A percentile compares a stretch with the other conserved stretches of the same genome.
Evolutionary conservation across 2,888 invertebrate species (phyloP).

Genomic region (Carterocephalus palaemon): DNA sequence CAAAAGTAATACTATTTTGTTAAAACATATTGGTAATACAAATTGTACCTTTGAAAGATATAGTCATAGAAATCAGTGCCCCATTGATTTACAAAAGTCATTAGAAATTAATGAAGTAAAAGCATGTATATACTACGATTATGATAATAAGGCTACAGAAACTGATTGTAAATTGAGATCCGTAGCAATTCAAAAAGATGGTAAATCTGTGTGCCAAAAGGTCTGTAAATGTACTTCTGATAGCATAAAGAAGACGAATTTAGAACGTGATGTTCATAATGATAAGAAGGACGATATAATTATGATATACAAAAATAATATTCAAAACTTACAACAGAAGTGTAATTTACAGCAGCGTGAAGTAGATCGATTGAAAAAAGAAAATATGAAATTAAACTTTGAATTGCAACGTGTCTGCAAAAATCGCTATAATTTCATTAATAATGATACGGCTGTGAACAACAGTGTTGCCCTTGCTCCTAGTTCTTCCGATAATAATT

Average conservation of each 20-base stretch:
- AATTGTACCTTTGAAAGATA: too few relatives aligned
- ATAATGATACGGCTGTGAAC: conserved; percentile 28
- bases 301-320: conserved; percentile 38
- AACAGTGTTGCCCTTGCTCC: conserved; percentile 30
- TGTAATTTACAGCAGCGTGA: conserved; percentile 46
- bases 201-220: conserved; percentile 32
- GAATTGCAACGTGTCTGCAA: conserved; percentile 50
- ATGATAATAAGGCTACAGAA: conserved; percentile 27
- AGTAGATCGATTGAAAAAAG: conserved; percentile 48
- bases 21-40: conserved; percentile 20
- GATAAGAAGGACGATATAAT: conserved; percentile 36
- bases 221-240: conserved; percentile 40
- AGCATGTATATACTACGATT: conserved; percentile 14
- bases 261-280: conserved; percentile 40
- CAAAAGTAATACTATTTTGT: conserved; percentile 41
- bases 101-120: conserved; percentile 6
- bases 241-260: conserved; percentile 40
- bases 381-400: conserved; percentile 51
- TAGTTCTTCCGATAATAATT: conserved; percentile 47
- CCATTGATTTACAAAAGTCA: conserved; percentile 4
- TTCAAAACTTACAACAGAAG: conserved; percentile 45
- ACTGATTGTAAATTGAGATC: conserved; percentile 21
- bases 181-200: conserved; percentile 8
- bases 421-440: conserved; percentile 22
- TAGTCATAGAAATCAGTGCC: conserved; percentile 10